Evolutionary conservation across 2,113 vertebrate species (phyloP).

Genomic region (Phalacrocorax carbo): DNA sequence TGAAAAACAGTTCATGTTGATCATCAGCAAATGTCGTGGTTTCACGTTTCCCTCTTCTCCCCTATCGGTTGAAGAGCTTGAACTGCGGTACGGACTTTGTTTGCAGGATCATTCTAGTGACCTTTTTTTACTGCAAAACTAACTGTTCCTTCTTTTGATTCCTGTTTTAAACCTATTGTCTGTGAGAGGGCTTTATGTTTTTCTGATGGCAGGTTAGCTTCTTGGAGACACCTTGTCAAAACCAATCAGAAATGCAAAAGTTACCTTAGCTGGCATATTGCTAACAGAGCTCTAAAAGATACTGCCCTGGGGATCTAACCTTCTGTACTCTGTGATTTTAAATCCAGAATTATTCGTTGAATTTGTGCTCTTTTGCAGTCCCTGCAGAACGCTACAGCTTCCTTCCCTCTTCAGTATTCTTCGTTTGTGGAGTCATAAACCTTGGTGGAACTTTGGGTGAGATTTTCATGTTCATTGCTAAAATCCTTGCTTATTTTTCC

Average conservation of each 20-base stretch:
- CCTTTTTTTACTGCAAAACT: background rate
- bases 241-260: background rate
- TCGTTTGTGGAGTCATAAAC: background rate
- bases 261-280: background rate
- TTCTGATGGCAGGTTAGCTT: background rate
- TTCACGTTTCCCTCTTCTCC: background rate
- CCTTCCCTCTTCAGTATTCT: background rate
- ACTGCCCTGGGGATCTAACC: background rate
- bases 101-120: background rate
- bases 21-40: background rate
- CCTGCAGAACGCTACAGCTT: conserved; percentile 2
- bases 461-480: background rate
- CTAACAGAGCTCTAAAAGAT: background rate
- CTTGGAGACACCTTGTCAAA: background rate
- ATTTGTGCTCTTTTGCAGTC: conserved; percentile 41
- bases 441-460: conserved; percentile 31
- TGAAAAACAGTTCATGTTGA: background rate
- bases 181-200: background rate
- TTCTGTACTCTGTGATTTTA: conserved; percentile 2
- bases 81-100: background rate
- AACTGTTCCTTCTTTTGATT: background rate
- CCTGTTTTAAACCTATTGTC: background rate
- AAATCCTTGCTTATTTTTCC: background rate
- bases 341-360: conserved; percentile 24
- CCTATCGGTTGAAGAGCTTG: background rate